Conservation (phyloP, 2,888 invertebrate genomes). For the Tridacna crocea region DNA sequence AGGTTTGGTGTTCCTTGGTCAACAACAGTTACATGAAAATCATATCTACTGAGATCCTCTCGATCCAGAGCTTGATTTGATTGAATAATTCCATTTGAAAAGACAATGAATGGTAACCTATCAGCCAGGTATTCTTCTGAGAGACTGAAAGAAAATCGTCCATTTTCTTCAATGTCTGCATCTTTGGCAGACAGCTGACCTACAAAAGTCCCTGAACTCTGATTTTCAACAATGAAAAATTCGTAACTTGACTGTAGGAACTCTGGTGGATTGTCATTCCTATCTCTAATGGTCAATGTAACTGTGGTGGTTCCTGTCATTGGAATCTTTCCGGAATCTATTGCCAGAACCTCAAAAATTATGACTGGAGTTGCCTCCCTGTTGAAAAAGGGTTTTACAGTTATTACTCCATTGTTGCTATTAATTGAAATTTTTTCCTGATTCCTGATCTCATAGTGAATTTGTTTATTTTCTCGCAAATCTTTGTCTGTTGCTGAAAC, state of each 20-base stretch:
- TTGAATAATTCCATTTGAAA: slow-evolving; percentile 67
- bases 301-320: slow-evolving; percentile 69
- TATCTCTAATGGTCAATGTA: slow-evolving; percentile 58
- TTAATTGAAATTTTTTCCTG: slow-evolving; percentile 41
- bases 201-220: slow-evolving; percentile 52
- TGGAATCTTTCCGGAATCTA: slow-evolving; percentile 51
- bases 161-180: slow-evolving; percentile 71
- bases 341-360: slow-evolving; percentile 62
- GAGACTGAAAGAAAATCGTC: slow-evolving; percentile 57
- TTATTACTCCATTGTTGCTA: slow-evolving; percentile 64
- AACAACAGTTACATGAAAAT: slow-evolving; percentile 62
- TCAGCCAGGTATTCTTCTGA: slow-evolving; percentile 28
- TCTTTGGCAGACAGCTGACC: slow-evolving; percentile 58
- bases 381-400: slow-evolving; percentile 64
- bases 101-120: slow-evolving; percentile 66
- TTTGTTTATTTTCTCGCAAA: slow-evolving; percentile 55
- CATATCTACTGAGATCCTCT: slow-evolving; percentile 65
- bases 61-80: slow-evolving; percentile 68
- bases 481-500: slow-evolving; percentile 92
- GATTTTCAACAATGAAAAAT: slow-evolving; percentile 63
- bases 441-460: slow-evolving; percentile 61
- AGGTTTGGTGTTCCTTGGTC: slow-evolving; percentile 68
- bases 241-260: slow-evolving; percentile 48
- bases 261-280: slow-evolving; percentile 66
- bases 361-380: slow-evolving; percentile 64